These are phyloP conservation scores for Ispidina picta DNA, from an alignment of 2,797 vertebrate genomes.

Conservation along the genomic window DNA sequence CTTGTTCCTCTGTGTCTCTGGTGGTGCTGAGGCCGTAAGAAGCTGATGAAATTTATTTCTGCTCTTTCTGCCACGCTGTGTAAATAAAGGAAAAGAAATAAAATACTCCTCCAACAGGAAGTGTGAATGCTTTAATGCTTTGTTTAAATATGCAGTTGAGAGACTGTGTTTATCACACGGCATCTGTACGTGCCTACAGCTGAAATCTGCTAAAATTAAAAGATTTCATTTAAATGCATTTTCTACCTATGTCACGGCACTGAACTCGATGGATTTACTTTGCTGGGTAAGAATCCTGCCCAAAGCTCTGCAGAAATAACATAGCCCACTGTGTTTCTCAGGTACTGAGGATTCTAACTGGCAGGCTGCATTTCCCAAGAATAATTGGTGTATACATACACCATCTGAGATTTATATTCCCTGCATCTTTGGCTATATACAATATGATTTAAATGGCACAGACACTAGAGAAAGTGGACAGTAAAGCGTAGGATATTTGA, in stretches of 20 bases:
- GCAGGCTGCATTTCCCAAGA: not conserved
- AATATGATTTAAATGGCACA: constrained; percentile 41
- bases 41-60: constrained; percentile 53
- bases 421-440: constrained; percentile 14
- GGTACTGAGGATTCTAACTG: constrained; percentile 2
- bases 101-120: constrained; percentile 67
- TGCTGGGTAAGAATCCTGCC: not conserved
- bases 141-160: constrained; percentile 65
- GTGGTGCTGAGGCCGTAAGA: constrained; percentile 40
- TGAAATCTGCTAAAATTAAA: constrained; percentile 15
- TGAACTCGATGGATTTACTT: not conserved
- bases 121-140: constrained; percentile 48
- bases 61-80: constrained; percentile 27
- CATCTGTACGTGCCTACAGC: constrained; percentile 3
- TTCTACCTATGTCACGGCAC: not conserved
- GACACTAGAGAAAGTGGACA: constrained; percentile 14
- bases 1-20: constrained; percentile 45
- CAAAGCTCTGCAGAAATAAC: not conserved
- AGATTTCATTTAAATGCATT: not conserved
- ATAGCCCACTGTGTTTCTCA: not conserved
- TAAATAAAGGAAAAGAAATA: constrained; percentile 61
- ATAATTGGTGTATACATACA: constrained; percentile 18
- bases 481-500: constrained; percentile 24
- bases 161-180: constrained; percentile 57
- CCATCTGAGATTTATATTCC: constrained; percentile 30